These are phyloP conservation scores for Nannoperca obscura DNA, from an alignment of 2,797 vertebrate species.

Conservation along the genomic window DNA sequence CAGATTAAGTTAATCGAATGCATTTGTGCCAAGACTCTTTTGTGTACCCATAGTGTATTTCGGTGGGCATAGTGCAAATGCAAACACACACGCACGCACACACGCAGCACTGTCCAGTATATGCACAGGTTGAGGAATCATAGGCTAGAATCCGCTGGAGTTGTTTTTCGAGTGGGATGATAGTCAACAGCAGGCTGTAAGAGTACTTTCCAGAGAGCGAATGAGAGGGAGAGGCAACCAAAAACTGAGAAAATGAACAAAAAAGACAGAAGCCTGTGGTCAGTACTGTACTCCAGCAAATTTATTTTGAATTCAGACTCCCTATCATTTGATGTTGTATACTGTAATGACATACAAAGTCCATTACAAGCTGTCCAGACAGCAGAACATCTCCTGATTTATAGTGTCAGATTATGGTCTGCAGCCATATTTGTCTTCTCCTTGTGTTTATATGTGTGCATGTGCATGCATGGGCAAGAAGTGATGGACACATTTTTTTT, in stretches of 20 bases:
- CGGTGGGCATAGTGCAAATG: neutral
- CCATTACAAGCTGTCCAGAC: conserved; percentile 26
- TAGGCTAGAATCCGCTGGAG: conserved; percentile 16
- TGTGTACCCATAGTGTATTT: neutral
- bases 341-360: conserved; percentile 25
- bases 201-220: conserved; percentile 28
- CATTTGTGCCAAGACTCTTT: neutral
- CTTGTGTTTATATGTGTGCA: neutral
- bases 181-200: conserved; percentile 15
- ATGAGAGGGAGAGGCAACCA: conserved; percentile 6
- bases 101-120: neutral
- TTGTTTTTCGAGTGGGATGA: conserved; percentile 41
- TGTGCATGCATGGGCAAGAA: conserved; percentile 1
- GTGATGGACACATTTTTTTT: neutral
- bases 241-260: conserved; percentile 17
- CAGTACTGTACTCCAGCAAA: conserved; percentile 24
- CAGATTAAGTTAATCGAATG: neutral
- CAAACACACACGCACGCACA: neutral
- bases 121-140: conserved; percentile 4
- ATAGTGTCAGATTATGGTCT: conserved; percentile 26
- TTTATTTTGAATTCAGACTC: conserved; percentile 33
- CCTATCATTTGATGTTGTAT: conserved; percentile 28
- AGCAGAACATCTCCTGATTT: conserved; percentile 9
- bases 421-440: conserved; percentile 6
- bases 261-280: conserved; percentile 42